These are phyloP conservation scores for Porites divaricata DNA, from an alignment of 92 coral and sea anemone genomes.

Conservation along the genomic window DNA sequence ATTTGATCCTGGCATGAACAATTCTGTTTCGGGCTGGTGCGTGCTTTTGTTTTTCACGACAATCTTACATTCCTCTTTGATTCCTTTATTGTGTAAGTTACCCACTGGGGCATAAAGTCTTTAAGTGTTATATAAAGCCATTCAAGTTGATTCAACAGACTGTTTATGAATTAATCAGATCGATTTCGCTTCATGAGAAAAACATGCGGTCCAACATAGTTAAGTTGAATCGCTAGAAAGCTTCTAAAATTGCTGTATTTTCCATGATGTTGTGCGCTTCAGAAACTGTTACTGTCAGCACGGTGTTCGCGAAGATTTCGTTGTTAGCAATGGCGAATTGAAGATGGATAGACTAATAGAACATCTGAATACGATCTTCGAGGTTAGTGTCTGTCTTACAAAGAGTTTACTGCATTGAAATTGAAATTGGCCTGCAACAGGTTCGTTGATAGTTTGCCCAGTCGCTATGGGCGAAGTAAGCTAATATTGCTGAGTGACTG, in stretches of 20 bases:
- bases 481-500: too few relatives aligned
- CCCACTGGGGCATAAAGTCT: constrained; percentile 7
- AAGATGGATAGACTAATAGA: constrained; percentile 29
- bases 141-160: constrained; percentile 13
- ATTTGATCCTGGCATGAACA: constrained; percentile 1
- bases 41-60: constrained; percentile 5
- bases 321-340: neutral
- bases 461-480: too few relatives aligned
- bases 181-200: constrained; percentile 32
- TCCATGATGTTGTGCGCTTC: neutral
- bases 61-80: neutral
- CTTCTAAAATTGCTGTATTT: neutral
- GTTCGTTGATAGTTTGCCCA: neutral
- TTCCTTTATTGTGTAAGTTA: neutral
- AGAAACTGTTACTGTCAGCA: neutral
- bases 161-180: neutral
- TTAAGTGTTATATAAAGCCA: constrained; percentile 9
- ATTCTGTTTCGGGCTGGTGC: neutral
- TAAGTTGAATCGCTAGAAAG: constrained; percentile 1
- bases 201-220: constrained; percentile 38
- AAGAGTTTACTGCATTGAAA: neutral
- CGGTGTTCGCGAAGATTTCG: neutral
- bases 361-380: constrained; percentile 17
- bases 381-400: constrained; percentile 21
- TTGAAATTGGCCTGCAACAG: neutral